Evolutionary conservation across 2,888 invertebrate species (phyloP), one percentile per base, ranked within the genome.

Genomic region (Odiellus spinosus): DNA sequence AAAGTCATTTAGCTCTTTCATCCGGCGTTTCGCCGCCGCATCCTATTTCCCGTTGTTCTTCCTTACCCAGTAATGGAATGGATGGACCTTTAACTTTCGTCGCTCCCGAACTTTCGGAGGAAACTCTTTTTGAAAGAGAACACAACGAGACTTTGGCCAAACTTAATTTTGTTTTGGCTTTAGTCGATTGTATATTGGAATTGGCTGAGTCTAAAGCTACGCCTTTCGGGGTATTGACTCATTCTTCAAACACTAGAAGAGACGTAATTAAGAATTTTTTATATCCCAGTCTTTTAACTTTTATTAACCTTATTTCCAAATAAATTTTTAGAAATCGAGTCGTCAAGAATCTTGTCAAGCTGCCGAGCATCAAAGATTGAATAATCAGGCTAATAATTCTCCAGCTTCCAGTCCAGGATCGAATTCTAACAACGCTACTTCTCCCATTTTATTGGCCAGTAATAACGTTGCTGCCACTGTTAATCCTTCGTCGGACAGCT

Each of bases 141-240:
- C 93, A 95, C 71, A 91, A 90, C 71, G 90, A 91, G 66, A 91
- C 88, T 40, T 74, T 98, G 67, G 90, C 91, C 17, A 96, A 96
- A 69, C 73, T 98, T 58, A 88, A 93, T 71, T 98, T 96, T 71
- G 91, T 96, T 54, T 73, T 91, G 60, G 90, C 93, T 53, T 72
- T 98, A 54, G 90, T 90, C 55, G 93, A 91, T 18, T 38, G 38
- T 38, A 38, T 38, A 17, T 18, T 38, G 2, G 38, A 38, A 38
- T 18, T 38, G 15, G 38, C 38, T 18, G 18, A 38, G 14, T 38
- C 38, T 38, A 38, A 38, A 38, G 38, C 8, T 17, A 38, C 38
- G 14, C 6, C 38, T 38, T 15, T 38, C 3, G 38, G 38, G 14
- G 15, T 18, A n/a, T 2, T 38, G 38, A 38, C 15, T 38, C 3